Evolutionary conservation across 2,888 invertebrate species (phyloP).

Genomic region (Nephrotoma appendiculata): DNA sequence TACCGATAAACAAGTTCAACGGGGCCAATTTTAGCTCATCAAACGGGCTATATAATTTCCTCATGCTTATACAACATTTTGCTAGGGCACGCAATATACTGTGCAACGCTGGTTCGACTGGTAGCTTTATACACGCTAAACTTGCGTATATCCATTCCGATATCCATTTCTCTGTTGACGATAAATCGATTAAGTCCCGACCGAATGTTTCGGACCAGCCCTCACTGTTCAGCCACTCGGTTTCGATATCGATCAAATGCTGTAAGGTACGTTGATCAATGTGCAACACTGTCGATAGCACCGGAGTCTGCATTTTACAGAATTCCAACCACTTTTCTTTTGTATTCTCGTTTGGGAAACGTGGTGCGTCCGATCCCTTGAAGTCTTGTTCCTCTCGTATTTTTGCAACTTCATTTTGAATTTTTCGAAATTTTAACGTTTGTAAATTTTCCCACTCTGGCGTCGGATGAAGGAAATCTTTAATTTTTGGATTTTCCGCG

Average conservation of each 20-base stretch:
- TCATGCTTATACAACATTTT: constrained; percentile 22
- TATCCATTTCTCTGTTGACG: constrained; percentile 23
- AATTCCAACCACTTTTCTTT: constrained; percentile 21
- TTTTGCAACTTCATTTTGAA: constrained; percentile 17
- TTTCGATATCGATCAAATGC: constrained; percentile 22
- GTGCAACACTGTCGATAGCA: constrained; percentile 23
- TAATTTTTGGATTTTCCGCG: not conserved
- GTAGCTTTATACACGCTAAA: constrained; percentile 26
- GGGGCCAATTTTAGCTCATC: constrained; percentile 21
- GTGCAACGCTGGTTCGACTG: constrained; percentile 27
- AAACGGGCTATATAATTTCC: constrained; percentile 21
- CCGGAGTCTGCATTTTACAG: constrained; percentile 22
- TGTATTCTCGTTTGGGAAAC: constrained; percentile 19
- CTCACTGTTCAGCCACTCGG: constrained; percentile 21
- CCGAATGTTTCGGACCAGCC: not conserved
- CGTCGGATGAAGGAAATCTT: constrained; percentile 17
- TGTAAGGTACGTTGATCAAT: constrained; percentile 26
- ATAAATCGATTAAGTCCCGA: constrained; percentile 16
- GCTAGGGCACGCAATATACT: constrained; percentile 26
- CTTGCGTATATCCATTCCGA: constrained; percentile 29
- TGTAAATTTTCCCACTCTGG: constrained; percentile 27
- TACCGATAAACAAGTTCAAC: constrained; percentile 26
- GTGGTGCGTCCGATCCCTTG: not conserved
- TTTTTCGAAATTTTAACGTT: constrained; percentile 19
- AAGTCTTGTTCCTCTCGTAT: constrained; percentile 16